These are phyloP conservation scores for Periparus ater DNA, from an alignment of 2,797 vertebrate genomes.

Conservation along the genomic window DNA sequence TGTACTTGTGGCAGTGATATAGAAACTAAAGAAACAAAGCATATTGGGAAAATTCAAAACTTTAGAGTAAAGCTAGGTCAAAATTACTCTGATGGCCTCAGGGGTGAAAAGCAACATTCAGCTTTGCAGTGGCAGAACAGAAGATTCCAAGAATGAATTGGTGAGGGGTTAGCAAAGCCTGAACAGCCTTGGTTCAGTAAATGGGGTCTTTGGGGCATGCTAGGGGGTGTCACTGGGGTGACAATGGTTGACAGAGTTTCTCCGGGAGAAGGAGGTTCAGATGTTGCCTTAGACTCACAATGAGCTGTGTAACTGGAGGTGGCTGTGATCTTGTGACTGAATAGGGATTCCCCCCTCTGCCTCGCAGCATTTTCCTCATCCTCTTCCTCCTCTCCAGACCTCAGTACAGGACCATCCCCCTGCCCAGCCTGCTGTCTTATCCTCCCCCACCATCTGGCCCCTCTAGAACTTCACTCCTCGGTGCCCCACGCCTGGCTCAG, in stretches of 20 bases:
- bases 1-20: background rate
- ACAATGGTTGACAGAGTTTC: background rate
- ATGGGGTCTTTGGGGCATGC: rapidly evolving
- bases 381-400: background rate
- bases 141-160: background rate
- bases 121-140: background rate
- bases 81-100: background rate
- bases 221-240: background rate
- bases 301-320: background rate
- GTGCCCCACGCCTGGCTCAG: background rate
- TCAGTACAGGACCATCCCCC: background rate
- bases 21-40: background rate
- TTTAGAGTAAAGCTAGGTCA: background rate
- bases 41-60: background rate
- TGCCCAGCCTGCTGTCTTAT: background rate
- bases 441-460: rapidly evolving
- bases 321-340: background rate
- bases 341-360: background rate
- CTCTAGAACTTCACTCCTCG: background rate
- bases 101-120: background rate
- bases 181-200: background rate
- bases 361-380: background rate
- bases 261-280: background rate
- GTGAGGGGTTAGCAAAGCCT: background rate
- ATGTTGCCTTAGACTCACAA: background rate